Conservation (phyloP, 2,113 vertebrate genomes). For the Salvelinus fontinalis region DNA sequence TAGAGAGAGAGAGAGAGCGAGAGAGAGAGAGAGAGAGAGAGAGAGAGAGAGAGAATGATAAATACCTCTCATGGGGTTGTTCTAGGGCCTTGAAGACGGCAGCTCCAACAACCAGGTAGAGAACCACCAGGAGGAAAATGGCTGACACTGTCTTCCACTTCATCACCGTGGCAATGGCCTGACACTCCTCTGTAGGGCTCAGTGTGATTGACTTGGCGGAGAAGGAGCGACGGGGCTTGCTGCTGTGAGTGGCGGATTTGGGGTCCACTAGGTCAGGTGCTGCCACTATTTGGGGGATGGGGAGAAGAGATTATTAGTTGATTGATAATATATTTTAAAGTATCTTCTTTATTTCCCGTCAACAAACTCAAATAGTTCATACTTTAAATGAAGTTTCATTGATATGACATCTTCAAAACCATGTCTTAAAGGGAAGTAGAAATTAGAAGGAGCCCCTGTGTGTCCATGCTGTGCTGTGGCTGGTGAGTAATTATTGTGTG, state of each 20-base stretch:
- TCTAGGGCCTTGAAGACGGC: conserved; percentile 92
- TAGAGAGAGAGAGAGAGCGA: too few relatives aligned
- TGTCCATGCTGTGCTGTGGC: too few relatives aligned
- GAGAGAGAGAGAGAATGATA: too few relatives aligned
- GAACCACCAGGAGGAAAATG: conserved; percentile 91
- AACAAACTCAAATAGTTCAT: too few relatives aligned
- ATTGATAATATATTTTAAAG: conserved; percentile 45
- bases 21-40: too few relatives aligned
- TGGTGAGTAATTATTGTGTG: too few relatives aligned
- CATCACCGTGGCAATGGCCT: conserved; percentile 91
- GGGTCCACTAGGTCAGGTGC: conserved; percentile 96
- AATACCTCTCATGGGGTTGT: conserved; percentile 88
- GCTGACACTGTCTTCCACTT: conserved; percentile 97
- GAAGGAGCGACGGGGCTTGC: conserved; percentile 93
- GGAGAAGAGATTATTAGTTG: background rate
- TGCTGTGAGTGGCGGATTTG: conserved; percentile 93
- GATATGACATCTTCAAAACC: too few relatives aligned
- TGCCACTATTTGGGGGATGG: conserved; percentile 80
- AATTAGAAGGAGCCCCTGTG: too few relatives aligned
- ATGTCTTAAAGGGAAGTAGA: too few relatives aligned
- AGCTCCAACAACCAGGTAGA: conserved; percentile 93
- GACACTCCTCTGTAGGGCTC: conserved; percentile 82
- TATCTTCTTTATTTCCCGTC: too few relatives aligned
- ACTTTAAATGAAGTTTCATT: too few relatives aligned
- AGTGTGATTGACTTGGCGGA: conserved; percentile 89